Evolutionary conservation across 2,113 vertebrate species (phyloP).

Genomic region (Prunella fulvescens): DNA sequence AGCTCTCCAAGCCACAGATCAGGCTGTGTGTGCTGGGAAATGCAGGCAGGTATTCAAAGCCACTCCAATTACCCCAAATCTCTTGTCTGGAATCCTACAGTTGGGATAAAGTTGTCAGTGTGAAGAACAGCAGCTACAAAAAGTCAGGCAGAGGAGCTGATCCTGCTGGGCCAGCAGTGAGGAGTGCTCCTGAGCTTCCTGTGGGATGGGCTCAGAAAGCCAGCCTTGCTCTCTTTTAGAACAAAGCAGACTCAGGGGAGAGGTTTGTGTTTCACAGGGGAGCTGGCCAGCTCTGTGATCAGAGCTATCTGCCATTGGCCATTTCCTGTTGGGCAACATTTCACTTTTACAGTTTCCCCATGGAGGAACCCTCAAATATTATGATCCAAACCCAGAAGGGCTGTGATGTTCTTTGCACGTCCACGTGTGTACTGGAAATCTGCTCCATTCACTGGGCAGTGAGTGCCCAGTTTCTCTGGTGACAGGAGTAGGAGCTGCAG

Average conservation of each 20-base stretch:
- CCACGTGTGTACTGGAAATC: rapidly evolving
- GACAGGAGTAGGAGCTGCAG: not conserved
- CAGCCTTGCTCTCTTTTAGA: not conserved
- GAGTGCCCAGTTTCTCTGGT: rapidly evolving
- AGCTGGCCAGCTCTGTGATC: not conserved
- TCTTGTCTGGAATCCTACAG: not conserved
- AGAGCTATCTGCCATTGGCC: not conserved
- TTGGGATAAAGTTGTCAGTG: not conserved
- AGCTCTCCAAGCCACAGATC: not conserved
- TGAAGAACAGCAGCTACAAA: not conserved
- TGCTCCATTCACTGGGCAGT: not conserved
- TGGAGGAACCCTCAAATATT: not conserved
- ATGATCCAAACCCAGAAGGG: not conserved
- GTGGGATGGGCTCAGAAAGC: rapidly evolving
- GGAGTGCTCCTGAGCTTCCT: not conserved
- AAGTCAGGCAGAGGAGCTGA: not conserved
- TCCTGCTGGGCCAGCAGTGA: rapidly evolving
- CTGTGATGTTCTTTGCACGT: not conserved
- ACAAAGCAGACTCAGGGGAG: not conserved
- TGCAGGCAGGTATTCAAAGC: not conserved
- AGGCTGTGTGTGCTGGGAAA: not conserved
- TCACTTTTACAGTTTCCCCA: not conserved
- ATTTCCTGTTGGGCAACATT: not conserved
- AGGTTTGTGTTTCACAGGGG: not conserved
- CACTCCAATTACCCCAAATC: not conserved